A percentile compares a stretch with the other conserved stretches of the same genome.
Conservation (phyloP, 2,888 invertebrate genomes). For the Camponotus fellah region DNA sequence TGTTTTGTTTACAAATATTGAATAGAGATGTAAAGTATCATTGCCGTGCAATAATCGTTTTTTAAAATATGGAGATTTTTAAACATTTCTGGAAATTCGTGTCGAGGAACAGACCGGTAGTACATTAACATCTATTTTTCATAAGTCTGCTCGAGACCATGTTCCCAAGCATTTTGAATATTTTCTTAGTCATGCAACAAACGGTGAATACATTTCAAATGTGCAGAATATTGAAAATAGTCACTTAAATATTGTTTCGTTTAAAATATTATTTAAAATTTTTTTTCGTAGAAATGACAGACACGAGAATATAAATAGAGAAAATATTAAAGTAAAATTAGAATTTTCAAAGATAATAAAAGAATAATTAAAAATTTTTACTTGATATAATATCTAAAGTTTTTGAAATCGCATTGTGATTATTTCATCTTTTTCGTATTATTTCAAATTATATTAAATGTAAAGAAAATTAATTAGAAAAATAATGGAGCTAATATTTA, state of each 20-base stretch:
- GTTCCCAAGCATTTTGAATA: background rate
- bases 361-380: background rate
- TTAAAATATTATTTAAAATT: background rate
- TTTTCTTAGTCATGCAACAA: background rate
- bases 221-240: background rate
- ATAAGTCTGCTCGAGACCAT: background rate
- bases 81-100: background rate
- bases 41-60: background rate
- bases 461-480: background rate
- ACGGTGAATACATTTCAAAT: background rate
- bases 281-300: background rate
- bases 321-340: background rate
- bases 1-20: background rate
- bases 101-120: background rate
- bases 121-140: background rate
- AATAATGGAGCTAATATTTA: slow-evolving; percentile 7
- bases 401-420: background rate
- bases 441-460: background rate
- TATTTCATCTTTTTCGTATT: background rate
- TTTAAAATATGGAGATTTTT: background rate
- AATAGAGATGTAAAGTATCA: background rate
- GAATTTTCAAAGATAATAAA: background rate
- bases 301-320: background rate
- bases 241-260: background rate
- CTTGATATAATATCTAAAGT: background rate